Conservation (phyloP, 1,140 invertebrate genomes). For the Lepidurus apus region DNA sequence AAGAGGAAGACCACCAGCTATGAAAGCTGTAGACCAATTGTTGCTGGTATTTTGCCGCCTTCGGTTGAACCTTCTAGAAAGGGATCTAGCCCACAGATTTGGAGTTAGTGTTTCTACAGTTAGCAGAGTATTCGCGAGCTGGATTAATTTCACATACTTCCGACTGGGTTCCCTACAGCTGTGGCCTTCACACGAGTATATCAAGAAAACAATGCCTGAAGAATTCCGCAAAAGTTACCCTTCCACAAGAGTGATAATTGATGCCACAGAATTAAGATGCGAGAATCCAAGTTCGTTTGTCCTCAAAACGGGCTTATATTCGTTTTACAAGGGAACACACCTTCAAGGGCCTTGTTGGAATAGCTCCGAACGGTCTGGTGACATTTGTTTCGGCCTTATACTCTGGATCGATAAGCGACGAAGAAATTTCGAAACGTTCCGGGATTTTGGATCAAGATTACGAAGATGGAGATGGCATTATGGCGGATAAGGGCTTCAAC, state of each 20-base stretch:
- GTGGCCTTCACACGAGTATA: not conserved
- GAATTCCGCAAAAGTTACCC: not conserved
- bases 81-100: no score
- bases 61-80: no score
- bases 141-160: no score
- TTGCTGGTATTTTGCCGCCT: no score
- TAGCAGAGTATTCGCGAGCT: no score
- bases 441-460: not conserved
- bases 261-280: no score
- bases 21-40: no score
- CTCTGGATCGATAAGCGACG: not conserved
- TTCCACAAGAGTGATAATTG: not conserved
- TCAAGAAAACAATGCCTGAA: not conserved
- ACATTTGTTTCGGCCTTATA: slow-evolving; percentile 6
- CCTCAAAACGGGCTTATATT: no score
- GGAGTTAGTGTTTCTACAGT: no score
- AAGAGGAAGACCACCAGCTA: no score
- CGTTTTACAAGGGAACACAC: not conserved
- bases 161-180: no score
- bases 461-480: not conserved
- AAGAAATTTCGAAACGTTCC: slow-evolving; percentile 3
- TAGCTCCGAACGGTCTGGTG: not conserved
- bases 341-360: not conserved
- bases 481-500: not conserved
- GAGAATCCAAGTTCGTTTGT: no score